Conservation (phyloP, 1,140 invertebrate genomes). For the Pteromalus puparum region DNA sequence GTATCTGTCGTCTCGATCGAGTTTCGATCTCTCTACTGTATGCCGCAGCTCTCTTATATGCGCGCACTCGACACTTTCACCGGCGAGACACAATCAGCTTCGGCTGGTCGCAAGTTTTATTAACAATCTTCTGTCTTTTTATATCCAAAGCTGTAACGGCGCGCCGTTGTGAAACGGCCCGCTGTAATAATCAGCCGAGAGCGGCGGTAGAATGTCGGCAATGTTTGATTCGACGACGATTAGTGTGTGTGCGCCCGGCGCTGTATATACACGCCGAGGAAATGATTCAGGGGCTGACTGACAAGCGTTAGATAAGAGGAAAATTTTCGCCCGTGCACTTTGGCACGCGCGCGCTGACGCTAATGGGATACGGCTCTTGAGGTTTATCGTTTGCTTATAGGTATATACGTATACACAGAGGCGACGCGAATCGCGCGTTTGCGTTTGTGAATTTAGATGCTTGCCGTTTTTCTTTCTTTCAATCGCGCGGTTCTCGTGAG, state of each 20-base stretch:
- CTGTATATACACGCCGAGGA: neutral
- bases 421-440: neutral
- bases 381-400: neutral
- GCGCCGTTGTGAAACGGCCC: neutral
- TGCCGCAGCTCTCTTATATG: neutral
- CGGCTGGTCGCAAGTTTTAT: neutral
- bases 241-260: neutral
- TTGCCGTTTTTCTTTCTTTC: neutral
- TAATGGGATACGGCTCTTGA: conserved; percentile 21
- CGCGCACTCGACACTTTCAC: conserved; percentile 26
- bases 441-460: neutral
- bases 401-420: neutral
- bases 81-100: neutral
- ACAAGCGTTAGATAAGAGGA: conserved; percentile 15
- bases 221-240: conserved; percentile 23
- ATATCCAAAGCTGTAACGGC: neutral
- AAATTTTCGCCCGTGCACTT: conserved; percentile 17
- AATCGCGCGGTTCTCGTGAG: neutral
- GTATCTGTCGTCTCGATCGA: neutral
- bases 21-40: conserved; percentile 1
- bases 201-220: neutral
- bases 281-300: neutral
- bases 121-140: neutral
- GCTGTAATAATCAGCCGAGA: neutral
- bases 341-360: neutral